Percentiles rank a stretch among this genome's conserved stretches.
phyloP scores from a whole-genome alignment of 1,140 invertebrate genomes.

The Gonatopus flavifemur region DNA sequence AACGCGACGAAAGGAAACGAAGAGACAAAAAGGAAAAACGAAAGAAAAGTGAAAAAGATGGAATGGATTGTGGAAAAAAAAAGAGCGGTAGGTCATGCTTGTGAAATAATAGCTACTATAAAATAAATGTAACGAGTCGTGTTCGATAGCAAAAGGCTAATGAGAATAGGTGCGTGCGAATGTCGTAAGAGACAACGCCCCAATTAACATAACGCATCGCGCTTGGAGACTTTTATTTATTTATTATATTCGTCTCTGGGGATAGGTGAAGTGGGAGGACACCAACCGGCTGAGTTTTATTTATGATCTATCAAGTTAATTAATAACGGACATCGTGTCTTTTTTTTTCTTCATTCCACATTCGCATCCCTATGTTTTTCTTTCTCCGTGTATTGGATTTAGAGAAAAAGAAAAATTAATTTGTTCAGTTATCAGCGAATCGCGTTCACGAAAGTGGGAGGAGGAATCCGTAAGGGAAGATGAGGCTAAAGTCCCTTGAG shows the following conservation, averaged over 20 bases:
- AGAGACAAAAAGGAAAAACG: background rate
- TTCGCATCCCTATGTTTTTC: background rate
- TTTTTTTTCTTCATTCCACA: background rate
- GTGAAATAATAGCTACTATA: slow-evolving; percentile 35
- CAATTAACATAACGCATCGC: slow-evolving; percentile 59
- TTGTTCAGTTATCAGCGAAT: slow-evolving; percentile 45
- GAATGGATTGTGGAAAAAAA: background rate
- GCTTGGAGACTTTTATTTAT: slow-evolving; percentile 53
- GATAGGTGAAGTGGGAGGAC: slow-evolving; percentile 6
- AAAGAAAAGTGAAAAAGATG: background rate
- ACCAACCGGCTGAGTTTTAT: slow-evolving; percentile 41
- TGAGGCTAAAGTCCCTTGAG: slow-evolving; percentile 24
- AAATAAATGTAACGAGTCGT: slow-evolving; percentile 47
- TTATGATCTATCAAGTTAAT: slow-evolving; percentile 55
- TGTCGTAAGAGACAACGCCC: slow-evolving; percentile 56
- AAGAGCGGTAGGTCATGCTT: background rate
- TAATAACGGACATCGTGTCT: slow-evolving; percentile 42
- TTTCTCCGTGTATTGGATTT: slow-evolving; percentile 16
- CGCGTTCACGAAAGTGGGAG: slow-evolving; percentile 32
- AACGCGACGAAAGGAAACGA: background rate
- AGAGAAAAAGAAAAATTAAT: slow-evolving; percentile 42
- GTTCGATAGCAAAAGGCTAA: slow-evolving; percentile 51
- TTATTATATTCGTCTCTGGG: slow-evolving; percentile 57
- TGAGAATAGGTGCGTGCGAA: slow-evolving; percentile 55
- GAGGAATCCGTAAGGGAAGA: slow-evolving; percentile 28